Conservation (phyloP, 2,888 invertebrate genomes). For the Gasteruption jaculator region DNA sequence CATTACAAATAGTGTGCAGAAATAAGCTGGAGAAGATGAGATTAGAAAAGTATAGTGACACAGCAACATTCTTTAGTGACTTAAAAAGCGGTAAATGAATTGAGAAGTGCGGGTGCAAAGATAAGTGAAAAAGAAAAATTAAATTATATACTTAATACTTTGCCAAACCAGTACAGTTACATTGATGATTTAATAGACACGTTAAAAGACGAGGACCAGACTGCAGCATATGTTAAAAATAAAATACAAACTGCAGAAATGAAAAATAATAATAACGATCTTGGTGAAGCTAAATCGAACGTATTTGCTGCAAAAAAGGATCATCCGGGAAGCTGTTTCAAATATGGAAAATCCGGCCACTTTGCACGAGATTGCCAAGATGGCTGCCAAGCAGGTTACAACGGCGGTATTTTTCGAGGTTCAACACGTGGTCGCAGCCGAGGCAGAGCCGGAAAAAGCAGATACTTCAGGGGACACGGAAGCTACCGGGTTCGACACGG, state of each 20-base stretch:
- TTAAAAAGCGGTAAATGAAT: conserved; percentile 28
- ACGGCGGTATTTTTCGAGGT: conserved; percentile 7
- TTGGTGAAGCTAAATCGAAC: conserved; percentile 18
- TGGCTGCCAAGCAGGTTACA: not conserved
- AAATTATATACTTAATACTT: conserved; percentile 28
- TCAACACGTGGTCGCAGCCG: conserved; percentile 7
- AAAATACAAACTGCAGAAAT: conserved; percentile 24
- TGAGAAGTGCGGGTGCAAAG: conserved; percentile 26
- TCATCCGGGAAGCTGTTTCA: conserved; percentile 14
- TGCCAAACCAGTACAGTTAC: conserved; percentile 27
- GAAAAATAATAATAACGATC: conserved; percentile 16
- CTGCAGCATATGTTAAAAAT: conserved; percentile 28
- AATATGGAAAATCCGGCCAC: conserved; percentile 24
- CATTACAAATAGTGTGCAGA: conserved; percentile 24
- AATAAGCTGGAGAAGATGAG: conserved; percentile 24
- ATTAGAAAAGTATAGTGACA: conserved; percentile 22
- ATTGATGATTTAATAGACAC: conserved; percentile 29
- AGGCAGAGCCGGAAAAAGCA: conserved; percentile 12
- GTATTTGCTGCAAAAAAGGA: conserved; percentile 18
- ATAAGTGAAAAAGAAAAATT: conserved; percentile 28
- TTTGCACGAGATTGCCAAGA: conserved; percentile 17
- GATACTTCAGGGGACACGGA: conserved; percentile 11
- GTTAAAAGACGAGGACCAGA: conserved; percentile 26
- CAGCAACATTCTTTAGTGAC: conserved; percentile 22
- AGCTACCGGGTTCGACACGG: not conserved